Conservation (phyloP, 37 sponge, comb jelly and placozoan species). For the Beroe forskalii region DNA sequence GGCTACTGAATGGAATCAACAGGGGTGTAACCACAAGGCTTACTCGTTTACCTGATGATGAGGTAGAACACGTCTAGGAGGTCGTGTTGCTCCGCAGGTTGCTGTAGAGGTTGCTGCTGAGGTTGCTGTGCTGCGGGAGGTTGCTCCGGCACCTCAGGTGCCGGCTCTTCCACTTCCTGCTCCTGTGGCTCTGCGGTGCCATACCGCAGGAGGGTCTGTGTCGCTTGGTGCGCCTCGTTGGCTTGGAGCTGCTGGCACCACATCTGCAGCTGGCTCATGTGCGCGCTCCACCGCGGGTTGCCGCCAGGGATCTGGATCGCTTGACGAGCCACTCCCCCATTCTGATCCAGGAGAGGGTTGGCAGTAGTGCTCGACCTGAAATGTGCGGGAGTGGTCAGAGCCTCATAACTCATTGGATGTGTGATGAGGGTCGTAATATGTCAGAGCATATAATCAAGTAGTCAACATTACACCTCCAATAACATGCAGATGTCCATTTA, state of each 20-base stretch:
- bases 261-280: slow-evolving; percentile 49
- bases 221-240: background rate
- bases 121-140: background rate
- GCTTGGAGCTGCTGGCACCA: slow-evolving; percentile 36
- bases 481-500: too few species aligned
- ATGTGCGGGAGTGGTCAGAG: too few species aligned
- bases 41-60: slow-evolving; percentile 29
- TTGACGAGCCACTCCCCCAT: background rate
- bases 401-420: too few species aligned
- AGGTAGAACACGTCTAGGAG: slow-evolving; percentile 33
- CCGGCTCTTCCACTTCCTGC: background rate
- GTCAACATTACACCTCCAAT: too few species aligned
- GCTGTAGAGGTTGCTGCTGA: background rate
- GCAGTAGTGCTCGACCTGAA: too few species aligned
- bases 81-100: slow-evolving; percentile 59
- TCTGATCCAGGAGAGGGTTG: slow-evolving; percentile 1
- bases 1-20: too few species aligned
- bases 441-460: too few species aligned
- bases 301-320: background rate
- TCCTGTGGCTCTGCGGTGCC: background rate
- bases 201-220: background rate
- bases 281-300: slow-evolving; percentile 45
- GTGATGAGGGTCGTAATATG: too few species aligned
- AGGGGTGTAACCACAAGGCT: too few species aligned
- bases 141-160: background rate